These are phyloP conservation scores for Emydocephalus ijimae DNA, from an alignment of 2,113 vertebrate species.

Conservation along the genomic window DNA sequence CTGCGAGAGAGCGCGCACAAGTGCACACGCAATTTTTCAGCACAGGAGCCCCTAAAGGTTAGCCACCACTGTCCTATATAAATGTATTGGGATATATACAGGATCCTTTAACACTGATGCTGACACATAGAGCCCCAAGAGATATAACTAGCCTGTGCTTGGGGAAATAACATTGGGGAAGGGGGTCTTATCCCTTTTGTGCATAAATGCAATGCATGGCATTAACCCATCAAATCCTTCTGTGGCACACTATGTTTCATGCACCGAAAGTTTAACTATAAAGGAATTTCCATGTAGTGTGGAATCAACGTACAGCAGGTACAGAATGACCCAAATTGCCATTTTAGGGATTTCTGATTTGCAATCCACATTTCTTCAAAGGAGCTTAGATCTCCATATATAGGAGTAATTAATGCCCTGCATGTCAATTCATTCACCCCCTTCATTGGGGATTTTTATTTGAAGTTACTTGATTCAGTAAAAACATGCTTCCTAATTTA, in stretches of 20 bases:
- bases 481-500: background rate
- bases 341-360: background rate
- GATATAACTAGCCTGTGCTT: background rate
- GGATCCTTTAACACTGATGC: background rate
- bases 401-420: background rate
- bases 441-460: background rate
- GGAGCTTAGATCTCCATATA: background rate
- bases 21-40: too few species aligned
- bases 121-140: too few species aligned
- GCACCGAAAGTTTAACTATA: background rate
- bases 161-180: too few species aligned
- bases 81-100: background rate
- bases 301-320: background rate
- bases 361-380: background rate
- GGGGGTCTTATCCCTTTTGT: too few species aligned
- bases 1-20: too few species aligned
- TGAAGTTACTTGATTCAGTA: background rate
- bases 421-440: background rate
- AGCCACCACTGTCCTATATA: background rate
- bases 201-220: background rate
- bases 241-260: background rate
- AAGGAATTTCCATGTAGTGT: background rate
- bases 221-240: background rate
- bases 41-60: too few species aligned
- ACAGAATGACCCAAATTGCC: too few species aligned